Percentiles rank a stretch among this genome's conserved stretches.
phyloP scores from a whole-genome alignment of 2,888 invertebrate species.

The Diarsia rubi region DNA sequence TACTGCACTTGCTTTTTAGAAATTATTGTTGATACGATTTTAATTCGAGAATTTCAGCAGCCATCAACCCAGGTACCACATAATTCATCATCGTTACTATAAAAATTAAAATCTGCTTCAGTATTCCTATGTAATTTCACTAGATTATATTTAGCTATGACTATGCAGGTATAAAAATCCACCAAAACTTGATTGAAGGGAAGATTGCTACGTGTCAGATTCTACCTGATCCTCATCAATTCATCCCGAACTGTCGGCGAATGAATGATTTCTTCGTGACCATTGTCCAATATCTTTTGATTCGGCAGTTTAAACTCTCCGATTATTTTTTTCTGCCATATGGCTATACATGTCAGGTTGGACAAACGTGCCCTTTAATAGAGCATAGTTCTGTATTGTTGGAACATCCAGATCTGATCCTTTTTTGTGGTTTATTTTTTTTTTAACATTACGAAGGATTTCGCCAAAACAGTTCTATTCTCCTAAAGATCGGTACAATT shows the following conservation, averaged over 20 bases:
- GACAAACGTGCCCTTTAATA: constrained; percentile 79
- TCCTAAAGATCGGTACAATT: background rate
- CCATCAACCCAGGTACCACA: background rate
- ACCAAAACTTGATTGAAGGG: constrained; percentile 77
- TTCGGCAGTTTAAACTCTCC: constrained; percentile 78
- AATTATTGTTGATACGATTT: background rate
- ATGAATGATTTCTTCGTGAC: constrained; percentile 85
- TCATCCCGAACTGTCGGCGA: constrained; percentile 76
- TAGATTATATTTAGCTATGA: constrained; percentile 31
- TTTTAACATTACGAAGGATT: constrained; percentile 2
- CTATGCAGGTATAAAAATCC: constrained; percentile 61
- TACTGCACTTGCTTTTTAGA: background rate
- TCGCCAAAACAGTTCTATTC: background rate
- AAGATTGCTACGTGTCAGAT: constrained; percentile 83
- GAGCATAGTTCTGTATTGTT: constrained; percentile 74
- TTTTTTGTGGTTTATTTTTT: constrained; percentile 71
- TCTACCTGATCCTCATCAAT: constrained; percentile 87
- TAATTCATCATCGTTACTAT: background rate
- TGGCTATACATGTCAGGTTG: constrained; percentile 79
- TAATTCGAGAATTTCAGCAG: background rate
- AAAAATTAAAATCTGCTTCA: background rate
- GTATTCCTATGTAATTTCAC: background rate
- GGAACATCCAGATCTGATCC: constrained; percentile 75
- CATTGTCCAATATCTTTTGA: constrained; percentile 90
- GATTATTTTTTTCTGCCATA: constrained; percentile 79